phyloP scores from a whole-genome alignment of 2,113 vertebrate genomes.

The Varanus komodoensis region DNA sequence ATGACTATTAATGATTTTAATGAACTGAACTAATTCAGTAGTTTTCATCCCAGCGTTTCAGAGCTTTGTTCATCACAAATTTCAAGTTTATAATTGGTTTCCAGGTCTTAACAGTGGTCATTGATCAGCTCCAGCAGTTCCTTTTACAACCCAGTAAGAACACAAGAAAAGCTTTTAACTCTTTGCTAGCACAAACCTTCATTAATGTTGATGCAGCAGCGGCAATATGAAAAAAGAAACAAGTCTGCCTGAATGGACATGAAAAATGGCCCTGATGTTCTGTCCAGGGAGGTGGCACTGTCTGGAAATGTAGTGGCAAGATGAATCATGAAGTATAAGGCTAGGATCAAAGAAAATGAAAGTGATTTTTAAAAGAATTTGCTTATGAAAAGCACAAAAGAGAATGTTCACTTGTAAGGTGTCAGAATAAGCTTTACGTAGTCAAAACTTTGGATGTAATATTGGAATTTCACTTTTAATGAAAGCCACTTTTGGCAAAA shows the following conservation, averaged over 20 bases:
- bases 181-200: conserved; percentile 58
- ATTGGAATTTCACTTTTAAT: not conserved
- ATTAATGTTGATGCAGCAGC: conserved; percentile 35
- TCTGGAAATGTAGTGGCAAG: conserved; percentile 21
- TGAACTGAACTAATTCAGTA: conserved; percentile 99
- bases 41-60: conserved; percentile 93
- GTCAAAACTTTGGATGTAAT: not conserved
- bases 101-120: conserved; percentile 87
- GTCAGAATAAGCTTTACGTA: not conserved
- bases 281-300: conserved; percentile 25
- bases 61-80: conserved; percentile 91
- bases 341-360: not conserved
- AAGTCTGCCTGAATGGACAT: not conserved
- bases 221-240: conserved; percentile 7
- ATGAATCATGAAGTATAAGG: conserved; percentile 7
- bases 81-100: conserved; percentile 90
- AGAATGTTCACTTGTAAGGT: not conserved
- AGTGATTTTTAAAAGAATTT: not conserved
- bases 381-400: not conserved
- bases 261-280: conserved; percentile 2
- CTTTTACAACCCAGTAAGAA: conserved; percentile 78
- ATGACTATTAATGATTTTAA: conserved; percentile 99
- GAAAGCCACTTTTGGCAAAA: not conserved
- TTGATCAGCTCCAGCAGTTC: conserved; percentile 87
- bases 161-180: conserved; percentile 78